These are phyloP conservation scores for Brachionus asplanchnoidis DNA, from an alignment of 1,140 invertebrate genomes.

Conservation along the genomic window DNA sequence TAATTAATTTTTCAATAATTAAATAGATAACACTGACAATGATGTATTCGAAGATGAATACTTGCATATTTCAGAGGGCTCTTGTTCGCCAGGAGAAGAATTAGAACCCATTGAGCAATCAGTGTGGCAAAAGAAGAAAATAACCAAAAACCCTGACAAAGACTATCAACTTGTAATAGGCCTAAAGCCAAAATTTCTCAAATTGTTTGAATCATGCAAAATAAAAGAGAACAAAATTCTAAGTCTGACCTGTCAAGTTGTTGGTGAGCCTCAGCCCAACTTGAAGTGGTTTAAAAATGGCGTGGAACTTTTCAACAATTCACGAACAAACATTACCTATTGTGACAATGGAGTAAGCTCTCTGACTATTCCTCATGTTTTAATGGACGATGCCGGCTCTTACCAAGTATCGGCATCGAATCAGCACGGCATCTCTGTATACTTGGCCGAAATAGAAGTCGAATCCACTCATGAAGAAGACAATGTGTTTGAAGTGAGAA, in stretches of 20 bases:
- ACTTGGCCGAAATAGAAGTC: constrained; percentile 21
- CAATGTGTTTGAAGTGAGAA: background rate
- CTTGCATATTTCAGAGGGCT: constrained; percentile 33
- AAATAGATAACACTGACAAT: constrained; percentile 23
- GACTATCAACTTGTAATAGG: background rate
- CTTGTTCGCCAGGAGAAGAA: background rate
- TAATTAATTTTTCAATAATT: background rate
- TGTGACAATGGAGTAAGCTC: constrained; percentile 17
- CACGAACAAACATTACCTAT: background rate
- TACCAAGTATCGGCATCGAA: constrained; percentile 34
- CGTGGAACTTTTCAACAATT: background rate
- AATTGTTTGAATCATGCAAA: constrained; percentile 1
- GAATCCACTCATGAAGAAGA: background rate
- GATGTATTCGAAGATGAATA: constrained; percentile 38
- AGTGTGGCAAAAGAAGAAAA: background rate
- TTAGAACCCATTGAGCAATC: background rate
- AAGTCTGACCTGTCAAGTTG: background rate
- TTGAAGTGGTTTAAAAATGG: constrained; percentile 40
- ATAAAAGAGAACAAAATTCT: constrained; percentile 19
- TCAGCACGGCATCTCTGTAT: constrained; percentile 18
- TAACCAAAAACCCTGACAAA: background rate
- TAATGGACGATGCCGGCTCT: background rate
- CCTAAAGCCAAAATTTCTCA: constrained; percentile 38
- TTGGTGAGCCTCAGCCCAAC: constrained; percentile 36
- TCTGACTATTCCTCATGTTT: background rate